phyloP scores from a whole-genome alignment of 2,888 invertebrate species.

The Rosalia funebris region DNA sequence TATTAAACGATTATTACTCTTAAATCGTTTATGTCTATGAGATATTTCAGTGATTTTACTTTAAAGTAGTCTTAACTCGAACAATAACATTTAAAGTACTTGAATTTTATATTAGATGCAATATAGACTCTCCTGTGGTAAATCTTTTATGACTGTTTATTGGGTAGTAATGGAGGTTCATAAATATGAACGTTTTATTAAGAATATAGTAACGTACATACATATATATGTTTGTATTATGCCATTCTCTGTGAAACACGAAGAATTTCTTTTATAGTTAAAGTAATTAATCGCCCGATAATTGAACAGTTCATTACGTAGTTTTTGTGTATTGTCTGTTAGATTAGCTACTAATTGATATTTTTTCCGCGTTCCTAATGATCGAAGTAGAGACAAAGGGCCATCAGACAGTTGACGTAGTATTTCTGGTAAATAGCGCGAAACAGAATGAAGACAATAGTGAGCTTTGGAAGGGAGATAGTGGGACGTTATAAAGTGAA shows the following conservation, averaged over 20 bases:
- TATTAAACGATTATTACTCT: slow-evolving; percentile 1
- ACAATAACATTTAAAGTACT: not conserved
- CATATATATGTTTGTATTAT: no score
- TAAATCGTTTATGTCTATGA: slow-evolving; percentile 1
- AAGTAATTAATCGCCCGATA: no score
- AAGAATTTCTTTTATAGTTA: no score
- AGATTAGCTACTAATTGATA: slow-evolving; percentile 14
- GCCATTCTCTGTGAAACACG: no score
- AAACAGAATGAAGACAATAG: slow-evolving; percentile 32
- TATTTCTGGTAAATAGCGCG: slow-evolving; percentile 41
- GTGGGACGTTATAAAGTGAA: slow-evolving; percentile 50
- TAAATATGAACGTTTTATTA: no score
- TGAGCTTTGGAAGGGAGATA: slow-evolving; percentile 33
- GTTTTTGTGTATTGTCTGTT: no score
- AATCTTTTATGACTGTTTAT: no score
- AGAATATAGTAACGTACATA: no score
- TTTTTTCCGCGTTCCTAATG: slow-evolving; percentile 4
- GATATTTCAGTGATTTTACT: not conserved
- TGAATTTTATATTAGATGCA: slow-evolving; percentile 10
- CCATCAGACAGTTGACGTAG: slow-evolving; percentile 21
- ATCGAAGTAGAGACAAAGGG: slow-evolving; percentile 10
- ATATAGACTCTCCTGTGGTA: no score
- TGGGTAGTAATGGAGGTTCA: no score
- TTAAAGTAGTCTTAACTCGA: not conserved
- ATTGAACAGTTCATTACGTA: slow-evolving; percentile 11